These are phyloP conservation scores for Hyles euphorbiae DNA, from an alignment of 1,140 invertebrate species.

Conservation along the genomic window DNA sequence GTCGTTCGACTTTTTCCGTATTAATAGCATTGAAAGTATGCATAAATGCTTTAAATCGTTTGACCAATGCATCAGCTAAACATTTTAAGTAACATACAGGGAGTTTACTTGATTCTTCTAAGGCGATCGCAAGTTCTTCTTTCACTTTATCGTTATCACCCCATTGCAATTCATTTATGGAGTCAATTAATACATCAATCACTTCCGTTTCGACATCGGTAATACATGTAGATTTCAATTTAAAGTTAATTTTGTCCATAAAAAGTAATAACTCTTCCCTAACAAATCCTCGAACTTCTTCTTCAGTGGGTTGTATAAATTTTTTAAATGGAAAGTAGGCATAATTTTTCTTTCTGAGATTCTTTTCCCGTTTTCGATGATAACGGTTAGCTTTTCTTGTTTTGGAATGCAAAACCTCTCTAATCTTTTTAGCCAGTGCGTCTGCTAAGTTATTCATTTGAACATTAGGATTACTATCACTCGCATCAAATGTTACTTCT, in stretches of 20 bases:
- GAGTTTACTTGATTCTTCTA: constrained; percentile 22
- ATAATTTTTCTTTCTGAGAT: background rate
- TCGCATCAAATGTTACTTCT: constrained; percentile 21
- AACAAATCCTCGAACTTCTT: constrained; percentile 28
- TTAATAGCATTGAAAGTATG: background rate
- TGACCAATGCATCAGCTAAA: constrained; percentile 24
- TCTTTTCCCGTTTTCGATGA: background rate
- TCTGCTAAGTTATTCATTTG: constrained; percentile 22
- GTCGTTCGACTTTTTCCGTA: constrained; percentile 11
- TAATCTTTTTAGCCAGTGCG: constrained; percentile 24
- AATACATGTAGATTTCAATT: constrained; percentile 10
- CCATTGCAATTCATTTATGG: constrained; percentile 16
- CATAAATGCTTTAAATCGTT: constrained; percentile 20
- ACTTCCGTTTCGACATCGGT: constrained; percentile 32
- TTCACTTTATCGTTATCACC: constrained; percentile 14
- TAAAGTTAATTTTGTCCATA: constrained; percentile 18
- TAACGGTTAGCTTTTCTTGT: background rate
- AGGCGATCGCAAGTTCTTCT: constrained; percentile 21
- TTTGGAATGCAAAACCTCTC: constrained; percentile 1
- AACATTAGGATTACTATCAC: constrained; percentile 15
- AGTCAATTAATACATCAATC: constrained; percentile 24
- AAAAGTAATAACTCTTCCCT: constrained; percentile 18
- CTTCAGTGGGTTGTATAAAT: constrained; percentile 25
- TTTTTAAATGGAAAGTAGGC: constrained; percentile 13
- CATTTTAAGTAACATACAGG: constrained; percentile 19